phyloP scores from a whole-genome alignment of 1,140 invertebrate genomes.

The Lycorma delicatula region DNA sequence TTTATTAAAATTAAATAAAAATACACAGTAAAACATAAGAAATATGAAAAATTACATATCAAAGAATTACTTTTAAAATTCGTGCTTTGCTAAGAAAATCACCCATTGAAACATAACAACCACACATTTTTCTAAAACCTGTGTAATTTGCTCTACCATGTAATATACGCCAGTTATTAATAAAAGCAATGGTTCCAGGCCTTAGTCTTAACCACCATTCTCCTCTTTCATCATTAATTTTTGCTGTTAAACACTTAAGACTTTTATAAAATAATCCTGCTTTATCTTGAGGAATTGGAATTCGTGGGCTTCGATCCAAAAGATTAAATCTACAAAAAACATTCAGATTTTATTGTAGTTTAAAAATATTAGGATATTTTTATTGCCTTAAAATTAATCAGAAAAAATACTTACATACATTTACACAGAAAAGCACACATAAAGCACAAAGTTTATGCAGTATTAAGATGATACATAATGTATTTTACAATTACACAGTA shows the following conservation, averaged over 20 bases:
- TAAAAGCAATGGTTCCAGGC: constrained; percentile 56
- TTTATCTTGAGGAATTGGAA: constrained; percentile 41
- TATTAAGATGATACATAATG: too few species aligned
- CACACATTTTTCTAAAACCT: constrained; percentile 46
- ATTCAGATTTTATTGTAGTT: neutral
- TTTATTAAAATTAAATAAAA: too few species aligned
- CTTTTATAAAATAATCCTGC: constrained; percentile 52
- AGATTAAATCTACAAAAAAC: constrained; percentile 48
- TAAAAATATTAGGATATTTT: too few species aligned
- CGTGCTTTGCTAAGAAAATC: constrained; percentile 49
- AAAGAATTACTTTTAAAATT: constrained; percentile 11
- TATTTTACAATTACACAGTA: too few species aligned
- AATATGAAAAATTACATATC: too few species aligned
- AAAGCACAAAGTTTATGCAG: too few species aligned
- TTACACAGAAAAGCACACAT: too few species aligned
- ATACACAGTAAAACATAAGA: too few species aligned
- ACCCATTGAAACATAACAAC: constrained; percentile 51
- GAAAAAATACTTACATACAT: too few species aligned
- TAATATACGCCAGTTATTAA: constrained; percentile 67
- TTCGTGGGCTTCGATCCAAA: constrained; percentile 50
- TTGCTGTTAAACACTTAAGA: constrained; percentile 45
- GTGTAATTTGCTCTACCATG: constrained; percentile 59
- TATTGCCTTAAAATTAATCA: neutral
- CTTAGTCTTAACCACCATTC: constrained; percentile 50
- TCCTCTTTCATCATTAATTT: constrained; percentile 42